A percentile compares a stretch with the other conserved stretches of the same genome.
These are phyloP conservation scores for Emberiza fucata DNA, from an alignment of 2,113 vertebrate species.

Conservation along the genomic window DNA sequence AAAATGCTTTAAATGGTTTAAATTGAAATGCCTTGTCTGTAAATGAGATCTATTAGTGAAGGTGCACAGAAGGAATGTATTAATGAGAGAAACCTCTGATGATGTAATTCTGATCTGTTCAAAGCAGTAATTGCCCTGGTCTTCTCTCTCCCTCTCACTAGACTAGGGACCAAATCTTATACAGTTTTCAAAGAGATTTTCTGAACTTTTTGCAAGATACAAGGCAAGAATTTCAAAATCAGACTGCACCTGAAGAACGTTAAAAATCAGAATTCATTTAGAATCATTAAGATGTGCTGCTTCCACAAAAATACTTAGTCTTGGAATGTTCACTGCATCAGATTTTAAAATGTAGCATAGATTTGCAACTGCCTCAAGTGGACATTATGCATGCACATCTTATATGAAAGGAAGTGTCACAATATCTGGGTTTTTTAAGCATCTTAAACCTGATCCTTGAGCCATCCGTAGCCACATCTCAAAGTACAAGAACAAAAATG, in stretches of 20 bases:
- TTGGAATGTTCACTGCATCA: background rate
- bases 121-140: background rate
- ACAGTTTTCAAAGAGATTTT: background rate
- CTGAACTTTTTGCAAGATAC: background rate
- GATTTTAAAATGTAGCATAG: background rate
- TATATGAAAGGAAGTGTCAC: background rate
- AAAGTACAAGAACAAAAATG: background rate
- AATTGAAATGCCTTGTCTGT: background rate
- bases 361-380: background rate
- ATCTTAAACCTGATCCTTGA: background rate
- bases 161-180: background rate
- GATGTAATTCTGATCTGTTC: background rate
- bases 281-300: background rate
- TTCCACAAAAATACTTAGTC: background rate
- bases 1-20: background rate
- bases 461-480: background rate
- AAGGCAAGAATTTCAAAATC: too few species aligned
- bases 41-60: background rate
- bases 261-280: background rate
- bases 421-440: background rate
- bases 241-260: background rate
- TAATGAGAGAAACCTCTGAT: background rate
- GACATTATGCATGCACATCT: background rate
- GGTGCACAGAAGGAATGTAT: background rate
- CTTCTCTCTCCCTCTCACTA: background rate